Percentiles rank a stretch among this genome's conserved stretches.
These are phyloP conservation scores for Cerastis rubricosa DNA, from an alignment of 2,888 invertebrate species.

Conservation along the genomic window DNA sequence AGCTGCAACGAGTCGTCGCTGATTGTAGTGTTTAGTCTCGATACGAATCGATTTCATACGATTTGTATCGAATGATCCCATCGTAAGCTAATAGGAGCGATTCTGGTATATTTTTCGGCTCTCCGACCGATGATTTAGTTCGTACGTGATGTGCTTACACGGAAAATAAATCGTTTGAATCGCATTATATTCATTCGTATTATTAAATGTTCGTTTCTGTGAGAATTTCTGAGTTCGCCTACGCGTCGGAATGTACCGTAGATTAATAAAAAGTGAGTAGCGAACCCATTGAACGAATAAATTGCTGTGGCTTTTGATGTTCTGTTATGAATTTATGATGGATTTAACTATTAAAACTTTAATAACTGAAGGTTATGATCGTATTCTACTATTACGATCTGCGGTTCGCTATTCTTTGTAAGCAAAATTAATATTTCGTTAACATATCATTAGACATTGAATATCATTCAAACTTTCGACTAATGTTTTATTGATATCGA, in stretches of 20 bases:
- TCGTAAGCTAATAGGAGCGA: conserved; percentile 88
- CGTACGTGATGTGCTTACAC: conserved; percentile 89
- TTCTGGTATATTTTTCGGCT: conserved; percentile 87
- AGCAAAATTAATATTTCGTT: conserved; percentile 45
- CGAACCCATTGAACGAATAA: conserved; percentile 67
- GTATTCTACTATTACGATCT: conserved; percentile 33
- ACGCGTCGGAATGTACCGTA: conserved; percentile 82
- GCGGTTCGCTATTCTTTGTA: conserved; percentile 27
- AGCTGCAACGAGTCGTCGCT: conserved; percentile 85
- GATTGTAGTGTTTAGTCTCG: conserved; percentile 89
- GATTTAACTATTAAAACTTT: conserved; percentile 52
- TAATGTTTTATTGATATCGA: conserved; percentile 46
- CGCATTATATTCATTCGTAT: conserved; percentile 87
- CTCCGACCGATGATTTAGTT: conserved; percentile 86
- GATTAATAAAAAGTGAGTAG: conserved; percentile 67
- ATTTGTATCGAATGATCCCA: conserved; percentile 86
- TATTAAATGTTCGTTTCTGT: conserved; percentile 89
- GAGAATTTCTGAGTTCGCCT: conserved; percentile 85
- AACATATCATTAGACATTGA: conserved; percentile 51
- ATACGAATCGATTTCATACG: conserved; percentile 88
- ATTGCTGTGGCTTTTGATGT: conserved; percentile 57
- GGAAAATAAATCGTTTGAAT: conserved; percentile 88
- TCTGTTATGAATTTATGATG: conserved; percentile 52
- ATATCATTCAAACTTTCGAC: conserved; percentile 38
- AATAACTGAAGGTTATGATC: conserved; percentile 50